Base-by-base conservation (phyloP, 2,113 vertebrate genomes). In the Oenanthe melanoleuca region DNA sequence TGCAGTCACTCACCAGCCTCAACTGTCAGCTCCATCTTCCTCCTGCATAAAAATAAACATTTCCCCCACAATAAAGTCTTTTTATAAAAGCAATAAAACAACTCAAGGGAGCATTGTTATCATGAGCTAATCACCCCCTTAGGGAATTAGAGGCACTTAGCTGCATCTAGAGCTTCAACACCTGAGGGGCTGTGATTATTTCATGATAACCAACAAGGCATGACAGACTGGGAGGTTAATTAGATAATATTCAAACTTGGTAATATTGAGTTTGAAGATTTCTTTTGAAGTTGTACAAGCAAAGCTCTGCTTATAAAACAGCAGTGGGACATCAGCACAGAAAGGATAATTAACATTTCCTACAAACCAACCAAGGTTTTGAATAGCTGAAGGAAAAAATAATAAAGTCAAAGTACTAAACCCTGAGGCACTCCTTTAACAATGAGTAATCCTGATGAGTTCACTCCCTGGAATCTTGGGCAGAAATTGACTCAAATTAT, bases 11-110 rank as follows among this genome's bases (percentile, higher is more conserved):
- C 91, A 95, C 56, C 66, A 97, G 77, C 95, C 86, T 95, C 93
- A 97, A 97, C 97, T 98, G 97, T 98, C 97, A 97, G 66, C 93
- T 97, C 89, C 77, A 91, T 97, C 96, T 95, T 97, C 72, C 80
- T 97, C 59, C 91, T 97, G 97, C 91, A 97, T 97, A 97, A 98
- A 98, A 98, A 98, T 97, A 98, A 98, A 98, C 95, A 97, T 97
- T 96, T 97, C 88, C 94, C 79, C 74, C 96, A 97, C 96, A 97
- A 97, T 97, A 97, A 98, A 98, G 94, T 80, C 93, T 97, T 97
- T 97, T 96, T 95, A 98, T 97, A 97, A 98, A 98, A 97, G 95
- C 93, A 97, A 97, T 97, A 97, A 97, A 97, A 96, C 93, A 97
- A 97, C 95, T 97, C 97, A 97, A 96, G 97, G 95, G 92, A 98